A percentile compares a stretch with the other conserved stretches of the same genome.
These are phyloP conservation scores for Melanophora roralis DNA, from an alignment of 2,888 invertebrate genomes.

Conservation along the genomic window DNA sequence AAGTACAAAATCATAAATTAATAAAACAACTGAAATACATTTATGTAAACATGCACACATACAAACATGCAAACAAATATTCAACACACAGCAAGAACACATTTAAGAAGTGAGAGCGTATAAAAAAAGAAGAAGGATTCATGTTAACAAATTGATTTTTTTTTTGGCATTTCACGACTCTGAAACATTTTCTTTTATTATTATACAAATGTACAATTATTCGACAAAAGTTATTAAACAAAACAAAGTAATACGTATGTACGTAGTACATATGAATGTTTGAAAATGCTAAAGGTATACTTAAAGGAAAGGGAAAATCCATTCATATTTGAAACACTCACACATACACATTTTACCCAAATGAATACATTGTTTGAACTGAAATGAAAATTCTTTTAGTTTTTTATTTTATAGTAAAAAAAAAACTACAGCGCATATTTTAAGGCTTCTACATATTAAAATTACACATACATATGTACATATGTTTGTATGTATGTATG, in stretches of 20 bases:
- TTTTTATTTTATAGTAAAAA: neutral
- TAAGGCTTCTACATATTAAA: slow-evolving; percentile 29
- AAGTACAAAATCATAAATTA: neutral
- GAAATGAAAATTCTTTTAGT: slow-evolving; percentile 25
- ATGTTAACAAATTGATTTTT: slow-evolving; percentile 31
- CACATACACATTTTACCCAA: neutral
- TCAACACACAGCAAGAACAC: too few species aligned
- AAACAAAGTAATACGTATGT: neutral
- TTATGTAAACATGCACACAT: neutral
- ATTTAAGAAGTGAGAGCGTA: neutral
- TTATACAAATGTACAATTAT: neutral
- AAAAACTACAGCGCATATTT: slow-evolving; percentile 31
- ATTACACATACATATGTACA: neutral
- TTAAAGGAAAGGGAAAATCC: too few species aligned
- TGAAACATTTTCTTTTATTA: neutral
- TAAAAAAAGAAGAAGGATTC: neutral
- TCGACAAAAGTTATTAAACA: neutral
- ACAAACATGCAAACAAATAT: neutral
- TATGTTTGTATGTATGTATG: slow-evolving; percentile 10
- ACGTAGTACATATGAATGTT: too few species aligned
- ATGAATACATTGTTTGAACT: neutral
- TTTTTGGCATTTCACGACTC: slow-evolving; percentile 9
- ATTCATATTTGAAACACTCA: too few species aligned
- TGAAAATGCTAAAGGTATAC: too few species aligned
- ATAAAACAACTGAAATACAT: slow-evolving; percentile 11